Base-by-base conservation (phyloP, 2,113 vertebrate species). In the Nibea albiflora region DNA sequence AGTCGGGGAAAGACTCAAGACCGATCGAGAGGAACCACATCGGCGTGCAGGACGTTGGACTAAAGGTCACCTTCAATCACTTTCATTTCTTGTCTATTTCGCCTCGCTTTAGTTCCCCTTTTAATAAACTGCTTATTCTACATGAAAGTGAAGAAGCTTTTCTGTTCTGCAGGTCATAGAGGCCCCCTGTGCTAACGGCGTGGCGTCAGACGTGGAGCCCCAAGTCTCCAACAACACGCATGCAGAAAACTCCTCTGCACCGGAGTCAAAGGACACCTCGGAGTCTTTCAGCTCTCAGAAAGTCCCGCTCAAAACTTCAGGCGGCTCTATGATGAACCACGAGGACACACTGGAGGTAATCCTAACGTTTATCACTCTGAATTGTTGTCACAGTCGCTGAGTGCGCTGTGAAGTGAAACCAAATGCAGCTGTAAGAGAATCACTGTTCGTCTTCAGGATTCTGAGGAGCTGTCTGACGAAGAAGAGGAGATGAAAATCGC, bases 401-500 rank as follows among this genome's bases (percentile, higher is more conserved):
- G 6, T 2, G 4, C 3, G 12, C 20, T 7, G 4, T 20, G 1
- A 20, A 12, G 15, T 22, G 73, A 39, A 9, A 39, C 73, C 2
- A 26, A 60, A 39, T 50, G 2, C 31, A 31, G 16, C 57, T 44
- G 46, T 22, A 70, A 58, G 2, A 77, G 42, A 61, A 14, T 11
- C 35, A 64, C 3, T 64, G 8, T 73, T 69, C 72, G 24, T 83
- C 20, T 73, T 17, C 90, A 99, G 97, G 97, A 98, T 73, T 97
- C 97, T 19, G 98, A 99, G 90, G 98, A 99, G 72, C 95, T 99
- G 17, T 98, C 97, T 16, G 98, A 97, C 79, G 98, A 99, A 90
- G 98, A 99, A 90, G 97, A 94, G 19, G 98, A 98, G 91, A 99
- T 99, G 98, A 99, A 98, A 93, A 96, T 99, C 65, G 98, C 97